Percentiles rank a stretch among this genome's conserved stretches.
Evolutionary conservation across 2,113 vertebrate genomes (phyloP).

Genomic region (Phrynosoma platyrhinos): DNA sequence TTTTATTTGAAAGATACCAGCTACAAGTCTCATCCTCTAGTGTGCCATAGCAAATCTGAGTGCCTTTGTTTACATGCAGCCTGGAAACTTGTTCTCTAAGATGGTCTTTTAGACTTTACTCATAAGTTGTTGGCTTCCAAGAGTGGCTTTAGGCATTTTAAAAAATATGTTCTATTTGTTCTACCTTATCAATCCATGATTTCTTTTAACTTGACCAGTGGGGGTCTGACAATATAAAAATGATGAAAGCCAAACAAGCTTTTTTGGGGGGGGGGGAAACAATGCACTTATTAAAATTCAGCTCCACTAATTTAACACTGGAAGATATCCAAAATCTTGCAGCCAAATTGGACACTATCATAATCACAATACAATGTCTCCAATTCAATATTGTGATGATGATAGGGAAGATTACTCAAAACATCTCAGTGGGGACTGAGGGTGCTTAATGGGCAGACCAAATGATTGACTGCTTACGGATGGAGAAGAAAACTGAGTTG

Average conservation of each 20-base stretch:
- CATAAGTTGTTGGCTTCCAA: too few relatives aligned
- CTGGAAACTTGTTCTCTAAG: too few relatives aligned
- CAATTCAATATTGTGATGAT: constrained; percentile 1
- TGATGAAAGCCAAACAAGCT: not conserved
- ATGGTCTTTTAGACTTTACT: too few relatives aligned
- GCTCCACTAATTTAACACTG: constrained; percentile 18
- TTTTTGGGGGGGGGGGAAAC: too few relatives aligned
- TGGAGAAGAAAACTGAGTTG: not conserved
- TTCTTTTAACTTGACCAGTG: too few relatives aligned
- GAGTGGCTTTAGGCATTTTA: too few relatives aligned
- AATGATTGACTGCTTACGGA: not conserved
- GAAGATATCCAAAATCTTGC: not conserved
- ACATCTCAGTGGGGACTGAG: not conserved
- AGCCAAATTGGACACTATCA: not conserved
- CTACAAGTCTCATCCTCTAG: too few relatives aligned
- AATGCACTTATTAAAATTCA: constrained; percentile 17
- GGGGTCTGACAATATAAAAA: constrained; percentile 1
- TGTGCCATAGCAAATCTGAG: too few relatives aligned
- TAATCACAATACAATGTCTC: not conserved
- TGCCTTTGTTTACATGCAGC: too few relatives aligned
- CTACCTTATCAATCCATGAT: too few relatives aligned
- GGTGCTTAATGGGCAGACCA: not conserved
- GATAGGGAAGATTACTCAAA: not conserved
- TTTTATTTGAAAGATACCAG: too few relatives aligned
- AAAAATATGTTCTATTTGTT: too few relatives aligned